Evolutionary conservation across 2,888 invertebrate species (phyloP).

Genomic region (Hydropsyche betteni): DNA sequence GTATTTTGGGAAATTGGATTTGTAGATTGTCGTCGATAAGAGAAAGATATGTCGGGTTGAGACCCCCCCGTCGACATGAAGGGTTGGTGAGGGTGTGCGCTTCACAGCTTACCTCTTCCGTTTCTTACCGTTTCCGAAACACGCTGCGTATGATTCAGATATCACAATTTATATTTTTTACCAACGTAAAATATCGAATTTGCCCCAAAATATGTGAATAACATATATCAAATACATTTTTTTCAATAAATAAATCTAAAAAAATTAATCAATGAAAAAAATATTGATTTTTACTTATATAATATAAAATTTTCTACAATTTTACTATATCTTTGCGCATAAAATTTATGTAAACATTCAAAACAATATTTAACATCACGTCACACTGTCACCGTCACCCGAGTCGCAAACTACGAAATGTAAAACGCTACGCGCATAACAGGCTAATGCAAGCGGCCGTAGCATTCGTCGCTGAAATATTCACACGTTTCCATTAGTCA

Average conservation of each 20-base stretch:
- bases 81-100: slow-evolving; percentile 14
- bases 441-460: slow-evolving; percentile 10
- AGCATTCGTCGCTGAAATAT: slow-evolving; percentile 45
- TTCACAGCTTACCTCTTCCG: slow-evolving; percentile 17
- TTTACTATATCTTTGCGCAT: background rate
- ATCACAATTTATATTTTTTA: too few relatives aligned
- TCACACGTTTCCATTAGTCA: slow-evolving; percentile 51
- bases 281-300: too few relatives aligned
- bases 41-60: slow-evolving; percentile 53
- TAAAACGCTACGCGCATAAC: background rate
- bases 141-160: background rate
- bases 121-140: slow-evolving; percentile 14
- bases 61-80: slow-evolving; percentile 11
- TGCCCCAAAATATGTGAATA: background rate
- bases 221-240: background rate
- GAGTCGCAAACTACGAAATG: too few relatives aligned
- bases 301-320: background rate
- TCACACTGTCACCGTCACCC: too few relatives aligned
- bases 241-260: too few relatives aligned
- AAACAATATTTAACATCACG: too few relatives aligned
- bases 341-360: too few relatives aligned
- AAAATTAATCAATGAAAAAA: too few relatives aligned
- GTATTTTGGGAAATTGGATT: slow-evolving; percentile 70
- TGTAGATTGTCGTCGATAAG: slow-evolving; percentile 66
- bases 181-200: too few relatives aligned